phyloP scores from a whole-genome alignment of 2,113 vertebrate genomes.

The Alexandromys fortis region DNA sequence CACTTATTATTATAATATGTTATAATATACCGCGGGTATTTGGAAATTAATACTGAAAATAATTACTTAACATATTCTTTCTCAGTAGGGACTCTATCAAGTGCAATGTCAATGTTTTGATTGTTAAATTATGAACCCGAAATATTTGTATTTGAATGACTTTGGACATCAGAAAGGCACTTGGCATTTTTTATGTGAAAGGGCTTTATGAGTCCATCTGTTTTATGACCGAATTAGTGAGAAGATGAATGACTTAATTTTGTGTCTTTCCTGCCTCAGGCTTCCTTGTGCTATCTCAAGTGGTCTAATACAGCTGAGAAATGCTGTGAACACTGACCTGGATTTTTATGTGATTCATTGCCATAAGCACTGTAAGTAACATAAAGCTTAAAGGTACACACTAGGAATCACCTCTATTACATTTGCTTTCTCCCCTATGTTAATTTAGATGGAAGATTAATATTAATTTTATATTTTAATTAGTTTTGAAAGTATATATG shows the following conservation, averaged over 20 bases:
- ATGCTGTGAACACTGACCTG: background rate
- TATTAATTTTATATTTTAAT: background rate
- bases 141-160: conserved; percentile 35
- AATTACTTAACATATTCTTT: background rate
- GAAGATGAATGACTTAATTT: conserved; percentile 74
- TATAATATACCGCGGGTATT: background rate
- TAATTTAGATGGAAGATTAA: background rate
- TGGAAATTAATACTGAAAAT: conserved; percentile 36
- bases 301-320: conserved; percentile 40
- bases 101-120: conserved; percentile 59
- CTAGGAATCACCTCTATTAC: background rate
- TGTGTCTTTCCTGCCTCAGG: conserved; percentile 36
- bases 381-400: background rate
- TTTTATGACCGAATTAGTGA: conserved; percentile 61
- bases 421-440: background rate
- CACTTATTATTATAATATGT: background rate
- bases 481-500: background rate
- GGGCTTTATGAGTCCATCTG: conserved; percentile 22
- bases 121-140: conserved; percentile 42
- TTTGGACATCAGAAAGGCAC: conserved; percentile 45
- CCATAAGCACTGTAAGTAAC: background rate
- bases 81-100: background rate
- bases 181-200: conserved; percentile 50
- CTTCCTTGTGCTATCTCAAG: conserved; percentile 55
- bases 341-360: conserved; percentile 10